phyloP scores from a whole-genome alignment of 2,113 vertebrate species.

The Urocitellus parryii region DNA sequence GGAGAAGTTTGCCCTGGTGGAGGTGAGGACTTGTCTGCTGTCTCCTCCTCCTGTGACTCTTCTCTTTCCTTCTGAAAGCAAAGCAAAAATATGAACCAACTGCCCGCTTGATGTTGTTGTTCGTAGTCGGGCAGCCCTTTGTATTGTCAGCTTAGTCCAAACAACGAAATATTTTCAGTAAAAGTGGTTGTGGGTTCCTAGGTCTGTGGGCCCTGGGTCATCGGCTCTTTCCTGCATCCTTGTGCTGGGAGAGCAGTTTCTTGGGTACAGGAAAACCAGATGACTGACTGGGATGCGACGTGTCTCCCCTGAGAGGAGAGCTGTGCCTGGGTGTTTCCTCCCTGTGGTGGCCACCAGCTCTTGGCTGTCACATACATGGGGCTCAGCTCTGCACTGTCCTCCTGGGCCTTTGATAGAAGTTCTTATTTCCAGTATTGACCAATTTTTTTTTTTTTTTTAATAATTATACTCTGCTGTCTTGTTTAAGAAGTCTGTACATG shows the following conservation, averaged over 20 bases:
- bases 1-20: conserved; percentile 94
- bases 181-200: background rate
- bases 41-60: fast-evolving
- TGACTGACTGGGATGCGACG: background rate
- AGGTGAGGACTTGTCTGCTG: conserved; percentile 84
- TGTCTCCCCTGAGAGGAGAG: background rate
- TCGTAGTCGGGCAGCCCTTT: background rate
- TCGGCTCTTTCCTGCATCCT: fast-evolving
- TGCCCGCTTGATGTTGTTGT: fast-evolving
- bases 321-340: background rate
- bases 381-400: background rate
- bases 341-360: background rate
- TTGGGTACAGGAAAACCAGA: background rate
- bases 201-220: background rate
- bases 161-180: background rate
- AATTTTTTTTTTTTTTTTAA: background rate
- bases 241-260: background rate
- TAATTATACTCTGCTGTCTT: background rate
- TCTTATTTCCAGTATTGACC: background rate
- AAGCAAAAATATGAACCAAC: background rate
- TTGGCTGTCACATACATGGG: too few relatives aligned
- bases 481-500: background rate
- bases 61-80: background rate
- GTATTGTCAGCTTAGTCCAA: background rate
- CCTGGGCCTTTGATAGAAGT: background rate